Evolutionary conservation across 1,140 invertebrate genomes (phyloP), one percentile per base, ranked within the genome.

Genomic region (Aporrectodea caliginosa): DNA sequence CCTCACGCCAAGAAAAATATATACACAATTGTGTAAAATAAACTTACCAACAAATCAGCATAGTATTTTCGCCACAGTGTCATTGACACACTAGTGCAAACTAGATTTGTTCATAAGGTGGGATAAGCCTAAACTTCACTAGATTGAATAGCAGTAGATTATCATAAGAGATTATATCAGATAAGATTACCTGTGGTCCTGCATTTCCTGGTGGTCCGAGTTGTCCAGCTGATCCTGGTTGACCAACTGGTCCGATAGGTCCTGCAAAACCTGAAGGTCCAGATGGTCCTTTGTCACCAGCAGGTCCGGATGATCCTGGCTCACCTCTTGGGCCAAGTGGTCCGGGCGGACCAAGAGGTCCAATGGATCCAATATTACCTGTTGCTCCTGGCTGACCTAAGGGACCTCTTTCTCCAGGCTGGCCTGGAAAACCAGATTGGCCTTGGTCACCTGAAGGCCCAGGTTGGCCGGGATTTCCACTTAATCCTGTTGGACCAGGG

Each of bases 211-310:
- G 6, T 12, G 43, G 43, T 12, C 43, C 43, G 22, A 58, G 6
- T 58, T 6, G 43, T 58, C 43, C 43, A 22, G 74, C 74, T 35
- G 22, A 22, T 12, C 91, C 91, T 77, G 86, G 84, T 22, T 84
- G 78, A 33, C 91, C 93, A 74, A 84, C 81, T 68, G 90, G 84
- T 22, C 90, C 90, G 6, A 35, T 27, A 1, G 88, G 85, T 76
- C 90, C 91, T 77, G 78, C 83, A 79, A 29, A n/a, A 77, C 73
- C 78, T 32, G n/a, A 16, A 22, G 68, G 0, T 70, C 79, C 79
- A 43, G 32, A 16, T n/a, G 68, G 30, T 16, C 76, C 76, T 1
- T 33, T 58, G 43, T 58, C 43, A 58, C 43, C 43, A 12, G 22
- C 6, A 22, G 43, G 43, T 58, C 43, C 43, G 22, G 43, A 58